Evolutionary conservation across 2,797 vertebrate species (phyloP).

Genomic region (Sebastes oblongus): DNA sequence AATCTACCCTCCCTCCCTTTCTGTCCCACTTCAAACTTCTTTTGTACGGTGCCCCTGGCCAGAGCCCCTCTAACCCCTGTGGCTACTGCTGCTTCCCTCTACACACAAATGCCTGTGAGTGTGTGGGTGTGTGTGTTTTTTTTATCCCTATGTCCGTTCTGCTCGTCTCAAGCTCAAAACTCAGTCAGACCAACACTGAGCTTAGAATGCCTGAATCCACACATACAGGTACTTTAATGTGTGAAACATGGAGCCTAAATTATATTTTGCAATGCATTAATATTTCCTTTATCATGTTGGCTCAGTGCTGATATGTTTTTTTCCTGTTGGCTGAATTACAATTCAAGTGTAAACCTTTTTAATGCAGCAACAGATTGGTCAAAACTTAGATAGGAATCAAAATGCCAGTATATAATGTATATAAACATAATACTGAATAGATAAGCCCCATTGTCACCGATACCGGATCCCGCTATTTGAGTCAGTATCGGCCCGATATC

Average conservation of each 20-base stretch:
- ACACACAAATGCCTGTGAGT: constrained; percentile 15
- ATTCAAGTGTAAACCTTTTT: too few relatives aligned
- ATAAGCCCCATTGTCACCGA: too few relatives aligned
- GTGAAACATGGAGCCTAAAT: not conserved
- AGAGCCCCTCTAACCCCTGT: constrained; percentile 55
- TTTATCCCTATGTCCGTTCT: constrained; percentile 7
- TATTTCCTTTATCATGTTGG: not conserved
- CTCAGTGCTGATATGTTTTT: not conserved
- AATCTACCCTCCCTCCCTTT: constrained; percentile 63
- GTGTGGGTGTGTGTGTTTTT: not conserved
- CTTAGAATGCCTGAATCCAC: constrained; percentile 34
- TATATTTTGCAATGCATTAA: not conserved
- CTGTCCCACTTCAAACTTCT: constrained; percentile 72
- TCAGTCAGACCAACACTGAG: constrained; percentile 36
- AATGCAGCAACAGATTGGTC: too few relatives aligned
- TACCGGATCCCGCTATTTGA: too few relatives aligned
- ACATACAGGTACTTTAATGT: not conserved
- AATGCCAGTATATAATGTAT: too few relatives aligned
- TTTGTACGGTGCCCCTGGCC: constrained; percentile 65
- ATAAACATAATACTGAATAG: too few relatives aligned
- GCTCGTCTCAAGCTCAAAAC: constrained; percentile 14
- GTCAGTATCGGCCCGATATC: too few relatives aligned
- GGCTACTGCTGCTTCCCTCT: constrained; percentile 44
- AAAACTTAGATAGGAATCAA: too few relatives aligned
- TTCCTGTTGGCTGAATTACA: not conserved